Percentiles rank a stretch among this genome's conserved stretches.
These are phyloP conservation scores for Cephus pulcher DNA, from an alignment of 2,888 invertebrate genomes.

Conservation along the genomic window DNA sequence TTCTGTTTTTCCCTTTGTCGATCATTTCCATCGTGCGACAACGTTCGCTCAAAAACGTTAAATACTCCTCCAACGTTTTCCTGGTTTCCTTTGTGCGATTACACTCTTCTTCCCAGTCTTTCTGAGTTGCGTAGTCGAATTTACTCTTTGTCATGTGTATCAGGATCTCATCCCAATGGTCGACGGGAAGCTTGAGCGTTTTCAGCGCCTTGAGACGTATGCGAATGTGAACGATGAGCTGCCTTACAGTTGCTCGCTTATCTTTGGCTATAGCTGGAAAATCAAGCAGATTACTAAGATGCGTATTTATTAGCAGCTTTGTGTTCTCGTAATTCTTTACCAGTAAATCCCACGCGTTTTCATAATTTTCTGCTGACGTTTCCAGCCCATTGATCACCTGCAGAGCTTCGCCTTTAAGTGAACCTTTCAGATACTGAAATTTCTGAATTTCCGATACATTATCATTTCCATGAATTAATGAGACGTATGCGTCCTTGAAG, in stretches of 20 bases:
- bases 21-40: conserved; percentile 17
- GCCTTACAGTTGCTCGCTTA: conserved; percentile 22
- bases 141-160: conserved; percentile 39
- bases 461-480: conserved; percentile 34
- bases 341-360: conserved; percentile 31
- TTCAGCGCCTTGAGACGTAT: conserved; percentile 31
- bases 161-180: conserved; percentile 39
- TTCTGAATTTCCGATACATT: conserved; percentile 30
- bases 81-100: conserved; percentile 12
- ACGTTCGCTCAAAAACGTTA: conserved; percentile 15
- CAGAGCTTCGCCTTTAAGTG: conserved; percentile 25
- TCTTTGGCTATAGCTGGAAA: conserved; percentile 25
- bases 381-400: conserved; percentile 31
- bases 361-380: conserved; percentile 33
- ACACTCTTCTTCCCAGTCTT: conserved; percentile 36
- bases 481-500: conserved; percentile 31
- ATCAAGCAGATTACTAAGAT: conserved; percentile 29
- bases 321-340: conserved; percentile 32
- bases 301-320: conserved; percentile 31
- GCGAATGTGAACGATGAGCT: conserved; percentile 29
- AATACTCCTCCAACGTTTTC: conserved; percentile 11
- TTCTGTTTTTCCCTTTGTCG: conserved; percentile 11
- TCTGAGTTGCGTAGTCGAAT: conserved; percentile 32
- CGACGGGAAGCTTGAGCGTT: conserved; percentile 36
- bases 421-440: conserved; percentile 33